These are phyloP conservation scores for Pyrgus malvae DNA, from an alignment of 2,888 invertebrate species.

Conservation along the genomic window DNA sequence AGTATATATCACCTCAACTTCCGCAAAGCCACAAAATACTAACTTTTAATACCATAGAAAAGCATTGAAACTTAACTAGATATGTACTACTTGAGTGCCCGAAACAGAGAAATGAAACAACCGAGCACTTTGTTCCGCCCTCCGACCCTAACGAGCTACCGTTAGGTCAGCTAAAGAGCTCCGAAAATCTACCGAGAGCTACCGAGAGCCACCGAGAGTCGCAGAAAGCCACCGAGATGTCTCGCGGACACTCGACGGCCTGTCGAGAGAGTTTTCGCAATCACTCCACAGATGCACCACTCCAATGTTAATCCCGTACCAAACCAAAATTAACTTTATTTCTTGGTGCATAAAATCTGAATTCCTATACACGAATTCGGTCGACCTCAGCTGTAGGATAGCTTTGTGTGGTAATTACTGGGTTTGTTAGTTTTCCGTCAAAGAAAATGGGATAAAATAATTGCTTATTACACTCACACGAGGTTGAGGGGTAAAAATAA, in stretches of 20 bases:
- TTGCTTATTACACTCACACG: slow-evolving; percentile 13
- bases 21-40: too few relatives aligned
- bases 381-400: slow-evolving; percentile 5
- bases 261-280: slow-evolving; percentile 13
- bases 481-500: slow-evolving; percentile 9
- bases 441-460: slow-evolving; percentile 22
- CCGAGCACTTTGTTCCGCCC: slow-evolving; percentile 15
- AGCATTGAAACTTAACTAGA: neutral
- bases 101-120: slow-evolving; percentile 3
- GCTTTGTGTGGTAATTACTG: slow-evolving; percentile 15
- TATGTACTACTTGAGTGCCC: neutral
- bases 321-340: slow-evolving; percentile 9
- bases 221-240: slow-evolving; percentile 7
- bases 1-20: too few relatives aligned
- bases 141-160: slow-evolving; percentile 17
- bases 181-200: slow-evolving; percentile 5
- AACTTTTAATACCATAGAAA: neutral
- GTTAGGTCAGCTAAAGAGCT: slow-evolving; percentile 18
- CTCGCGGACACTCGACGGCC: slow-evolving; percentile 5
- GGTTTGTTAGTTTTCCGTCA: slow-evolving; percentile 22
- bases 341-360: neutral
- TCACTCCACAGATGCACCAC: slow-evolving; percentile 18
- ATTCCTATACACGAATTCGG: neutral
- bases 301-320: neutral
- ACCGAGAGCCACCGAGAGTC: slow-evolving; percentile 1